Percentiles rank a stretch among this genome's conserved stretches.
phyloP scores from a whole-genome alignment of 2,113 vertebrate genomes.

The Myiagra hebetior region DNA sequence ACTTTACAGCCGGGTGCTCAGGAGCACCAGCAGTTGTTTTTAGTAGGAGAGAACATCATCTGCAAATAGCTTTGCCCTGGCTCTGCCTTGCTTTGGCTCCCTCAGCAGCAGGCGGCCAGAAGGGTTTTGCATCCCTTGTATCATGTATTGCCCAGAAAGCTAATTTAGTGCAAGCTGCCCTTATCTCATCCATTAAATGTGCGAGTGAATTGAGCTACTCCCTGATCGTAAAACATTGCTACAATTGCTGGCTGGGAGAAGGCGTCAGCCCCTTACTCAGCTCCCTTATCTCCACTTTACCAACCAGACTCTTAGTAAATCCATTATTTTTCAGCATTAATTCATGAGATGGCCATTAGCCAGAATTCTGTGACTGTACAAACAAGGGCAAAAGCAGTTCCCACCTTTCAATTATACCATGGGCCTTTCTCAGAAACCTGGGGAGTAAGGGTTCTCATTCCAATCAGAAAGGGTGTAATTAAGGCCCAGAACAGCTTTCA shows the following conservation, averaged over 20 bases:
- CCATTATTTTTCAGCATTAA: constrained; percentile 28
- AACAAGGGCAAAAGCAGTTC: neutral
- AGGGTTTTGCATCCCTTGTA: neutral
- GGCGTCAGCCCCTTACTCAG: neutral
- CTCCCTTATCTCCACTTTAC: constrained; percentile 24
- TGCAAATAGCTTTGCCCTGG: neutral
- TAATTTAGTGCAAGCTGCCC: neutral
- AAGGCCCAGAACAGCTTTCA: neutral
- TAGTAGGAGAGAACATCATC: neutral
- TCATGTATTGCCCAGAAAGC: neutral
- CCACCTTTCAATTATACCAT: neutral
- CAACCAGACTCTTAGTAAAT: constrained; percentile 1
- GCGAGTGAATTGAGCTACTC: constrained; percentile 1
- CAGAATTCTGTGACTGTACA: neutral
- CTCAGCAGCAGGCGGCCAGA: neutral
- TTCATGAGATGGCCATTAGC: neutral
- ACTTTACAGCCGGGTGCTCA: neutral
- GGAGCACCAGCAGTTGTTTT: neutral
- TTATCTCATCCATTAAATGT: constrained; percentile 33
- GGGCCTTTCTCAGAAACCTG: neutral
- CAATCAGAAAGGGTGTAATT: neutral
- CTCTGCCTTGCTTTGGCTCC: neutral
- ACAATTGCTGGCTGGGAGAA: neutral
- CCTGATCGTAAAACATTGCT: neutral
- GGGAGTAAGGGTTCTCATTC: neutral